Evolutionary conservation across 2,888 invertebrate species (phyloP).

Genomic region (Pimpla rufipes): DNA sequence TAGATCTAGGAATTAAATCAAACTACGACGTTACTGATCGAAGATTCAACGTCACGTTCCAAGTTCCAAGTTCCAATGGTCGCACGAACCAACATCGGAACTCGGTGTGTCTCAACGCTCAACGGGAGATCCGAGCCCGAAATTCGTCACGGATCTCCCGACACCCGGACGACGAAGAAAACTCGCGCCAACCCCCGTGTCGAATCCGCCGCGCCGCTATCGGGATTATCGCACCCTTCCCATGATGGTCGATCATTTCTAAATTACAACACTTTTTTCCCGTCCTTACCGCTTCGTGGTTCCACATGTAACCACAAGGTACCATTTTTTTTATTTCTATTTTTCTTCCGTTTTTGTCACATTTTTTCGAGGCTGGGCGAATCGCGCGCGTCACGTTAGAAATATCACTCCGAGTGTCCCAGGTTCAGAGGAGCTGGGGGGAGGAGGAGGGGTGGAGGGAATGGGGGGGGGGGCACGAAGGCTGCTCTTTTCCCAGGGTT

Average conservation of each 20-base stretch:
- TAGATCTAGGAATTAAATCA: too few species aligned
- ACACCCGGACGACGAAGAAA: conserved; percentile 54
- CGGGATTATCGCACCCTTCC: conserved; percentile 55
- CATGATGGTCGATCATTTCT: conserved; percentile 60
- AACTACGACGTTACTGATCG: conserved; percentile 17
- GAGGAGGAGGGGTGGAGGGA: too few species aligned
- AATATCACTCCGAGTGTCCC: conserved; percentile 44
- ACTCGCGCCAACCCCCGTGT: conserved; percentile 59
- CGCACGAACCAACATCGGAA: too few species aligned
- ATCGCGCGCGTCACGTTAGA: conserved; percentile 1
- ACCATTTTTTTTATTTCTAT: background rate
- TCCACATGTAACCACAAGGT: background rate
- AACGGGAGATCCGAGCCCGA: conserved; percentile 5
- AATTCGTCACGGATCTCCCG: conserved; percentile 61
- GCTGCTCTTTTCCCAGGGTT: conserved; percentile 66
- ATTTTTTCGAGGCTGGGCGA: conserved; percentile 26
- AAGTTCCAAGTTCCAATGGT: too few species aligned
- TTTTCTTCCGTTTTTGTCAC: background rate
- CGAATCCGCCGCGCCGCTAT: conserved; percentile 43
- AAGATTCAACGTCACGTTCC: conserved; percentile 11
- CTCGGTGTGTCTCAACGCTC: too few species aligned
- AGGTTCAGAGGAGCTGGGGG: background rate
- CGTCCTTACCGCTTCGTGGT: background rate
- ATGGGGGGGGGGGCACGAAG: conserved; percentile 9
- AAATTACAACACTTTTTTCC: conserved; percentile 62